Evolutionary conservation across 2,113 vertebrate species (phyloP).

Genomic region (Tiliqua scincoides): DNA sequence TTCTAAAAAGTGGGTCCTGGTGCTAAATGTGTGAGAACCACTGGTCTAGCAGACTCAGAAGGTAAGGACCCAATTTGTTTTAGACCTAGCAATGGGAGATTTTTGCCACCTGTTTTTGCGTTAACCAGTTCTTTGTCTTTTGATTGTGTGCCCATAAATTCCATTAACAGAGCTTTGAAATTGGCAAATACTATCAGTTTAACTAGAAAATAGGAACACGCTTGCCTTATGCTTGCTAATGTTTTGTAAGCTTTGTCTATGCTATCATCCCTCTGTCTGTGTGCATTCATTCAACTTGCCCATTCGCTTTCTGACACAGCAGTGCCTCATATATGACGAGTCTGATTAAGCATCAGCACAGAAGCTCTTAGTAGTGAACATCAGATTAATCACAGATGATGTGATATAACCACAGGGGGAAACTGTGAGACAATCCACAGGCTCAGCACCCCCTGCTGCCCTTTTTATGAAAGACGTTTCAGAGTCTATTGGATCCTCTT

Average conservation of each 20-base stretch:
- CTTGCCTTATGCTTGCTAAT: background rate
- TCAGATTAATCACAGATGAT: slow-evolving; percentile 8
- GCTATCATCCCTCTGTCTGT: slow-evolving; percentile 16
- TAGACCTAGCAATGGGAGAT: background rate
- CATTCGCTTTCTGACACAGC: slow-evolving; percentile 24
- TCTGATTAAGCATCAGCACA: slow-evolving; percentile 4
- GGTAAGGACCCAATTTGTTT: background rate
- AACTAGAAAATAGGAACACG: background rate
- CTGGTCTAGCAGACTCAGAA: too few relatives aligned
- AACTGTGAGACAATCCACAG: background rate
- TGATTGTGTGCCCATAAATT: background rate
- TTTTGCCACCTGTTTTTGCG: background rate
- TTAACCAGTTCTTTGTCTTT: background rate
- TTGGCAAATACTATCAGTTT: background rate
- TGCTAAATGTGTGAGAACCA: too few relatives aligned
- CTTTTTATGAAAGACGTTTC: slow-evolving; percentile 24
- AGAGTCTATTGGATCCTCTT: slow-evolving; percentile 4
- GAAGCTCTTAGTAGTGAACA: background rate
- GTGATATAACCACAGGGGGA: slow-evolving; percentile 22
- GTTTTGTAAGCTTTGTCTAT: background rate
- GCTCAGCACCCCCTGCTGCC: background rate
- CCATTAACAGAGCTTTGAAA: background rate
- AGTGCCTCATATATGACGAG: background rate
- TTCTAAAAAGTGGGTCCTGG: too few relatives aligned
- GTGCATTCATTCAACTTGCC: background rate